These are phyloP conservation scores for Myotis pilosus DNA, from an alignment of 2,797 vertebrate genomes.

Conservation along the genomic window DNA sequence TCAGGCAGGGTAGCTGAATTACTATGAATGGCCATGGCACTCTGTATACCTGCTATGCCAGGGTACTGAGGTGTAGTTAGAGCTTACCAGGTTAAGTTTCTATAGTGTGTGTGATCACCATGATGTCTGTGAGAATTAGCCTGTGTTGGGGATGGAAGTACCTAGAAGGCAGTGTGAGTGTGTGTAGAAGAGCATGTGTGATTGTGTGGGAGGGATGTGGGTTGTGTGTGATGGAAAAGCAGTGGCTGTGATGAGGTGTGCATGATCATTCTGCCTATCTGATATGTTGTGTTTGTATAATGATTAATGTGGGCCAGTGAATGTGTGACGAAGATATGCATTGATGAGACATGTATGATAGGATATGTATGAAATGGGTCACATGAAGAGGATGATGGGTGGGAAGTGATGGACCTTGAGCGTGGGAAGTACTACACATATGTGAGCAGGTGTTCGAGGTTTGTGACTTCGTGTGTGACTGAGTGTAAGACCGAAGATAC, in stretches of 20 bases:
- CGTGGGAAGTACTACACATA: neutral
- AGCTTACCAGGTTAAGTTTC: neutral
- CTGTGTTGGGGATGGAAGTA: neutral
- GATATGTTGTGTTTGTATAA: neutral
- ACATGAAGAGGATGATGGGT: neutral
- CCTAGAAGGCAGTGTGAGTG: neutral
- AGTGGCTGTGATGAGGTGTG: slow-evolving; percentile 18
- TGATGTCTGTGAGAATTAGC: neutral
- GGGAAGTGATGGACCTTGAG: neutral
- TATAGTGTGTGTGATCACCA: neutral
- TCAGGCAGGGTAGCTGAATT: neutral
- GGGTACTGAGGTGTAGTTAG: neutral
- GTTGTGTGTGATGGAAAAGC: neutral
- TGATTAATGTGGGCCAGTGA: slow-evolving; percentile 32
- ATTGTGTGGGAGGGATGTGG: neutral
- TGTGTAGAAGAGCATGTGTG: neutral
- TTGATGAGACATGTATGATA: neutral
- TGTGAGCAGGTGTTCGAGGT: slow-evolving; percentile 47
- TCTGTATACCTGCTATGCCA: neutral
- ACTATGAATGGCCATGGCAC: neutral
- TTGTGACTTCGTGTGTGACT: neutral
- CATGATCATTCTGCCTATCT: neutral
- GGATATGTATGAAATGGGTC: neutral
- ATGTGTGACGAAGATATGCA: neutral
- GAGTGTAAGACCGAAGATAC: neutral